phyloP scores from a whole-genome alignment of 1,140 invertebrate genomes.

The Ptiloglossa arizonensis region DNA sequence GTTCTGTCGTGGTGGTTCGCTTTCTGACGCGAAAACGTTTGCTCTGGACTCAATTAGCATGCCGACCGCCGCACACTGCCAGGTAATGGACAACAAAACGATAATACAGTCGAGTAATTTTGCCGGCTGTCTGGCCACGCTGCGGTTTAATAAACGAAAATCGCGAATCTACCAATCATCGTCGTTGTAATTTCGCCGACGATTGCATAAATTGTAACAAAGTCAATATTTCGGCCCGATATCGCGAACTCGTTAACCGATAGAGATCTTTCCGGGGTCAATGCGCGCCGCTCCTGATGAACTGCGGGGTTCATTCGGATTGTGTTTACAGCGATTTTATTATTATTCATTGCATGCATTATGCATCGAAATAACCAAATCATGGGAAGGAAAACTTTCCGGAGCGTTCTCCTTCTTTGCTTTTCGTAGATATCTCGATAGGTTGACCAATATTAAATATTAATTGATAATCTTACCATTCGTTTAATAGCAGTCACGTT shows the following conservation, averaged over 20 bases:
- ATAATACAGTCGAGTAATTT: conserved; percentile 52
- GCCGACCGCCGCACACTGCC: conserved; percentile 18
- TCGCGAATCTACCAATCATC: conserved; percentile 12
- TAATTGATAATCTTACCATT: too few species aligned
- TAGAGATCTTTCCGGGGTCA: neutral
- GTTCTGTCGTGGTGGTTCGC: conserved; percentile 10
- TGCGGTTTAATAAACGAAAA: conserved; percentile 60
- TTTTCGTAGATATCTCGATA: too few species aligned
- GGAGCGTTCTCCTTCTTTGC: too few species aligned
- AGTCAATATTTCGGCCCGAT: neutral
- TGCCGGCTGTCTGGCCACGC: neutral
- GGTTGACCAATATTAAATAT: too few species aligned
- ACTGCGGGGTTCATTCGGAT: neutral
- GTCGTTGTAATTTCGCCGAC: conserved; percentile 13
- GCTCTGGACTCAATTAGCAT: conserved; percentile 48
- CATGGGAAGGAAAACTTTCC: too few species aligned
- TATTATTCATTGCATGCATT: too few species aligned
- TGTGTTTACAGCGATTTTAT: neutral
- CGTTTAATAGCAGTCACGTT: too few species aligned
- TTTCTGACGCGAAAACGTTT: conserved; percentile 48
- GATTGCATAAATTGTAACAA: conserved; percentile 1
- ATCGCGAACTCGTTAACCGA: neutral
- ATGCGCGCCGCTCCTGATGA: neutral
- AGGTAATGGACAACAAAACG: conserved; percentile 41
- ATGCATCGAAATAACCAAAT: too few species aligned